Conservation (phyloP, 2,113 vertebrate genomes). For the Eubucco bourcierii region DNA sequence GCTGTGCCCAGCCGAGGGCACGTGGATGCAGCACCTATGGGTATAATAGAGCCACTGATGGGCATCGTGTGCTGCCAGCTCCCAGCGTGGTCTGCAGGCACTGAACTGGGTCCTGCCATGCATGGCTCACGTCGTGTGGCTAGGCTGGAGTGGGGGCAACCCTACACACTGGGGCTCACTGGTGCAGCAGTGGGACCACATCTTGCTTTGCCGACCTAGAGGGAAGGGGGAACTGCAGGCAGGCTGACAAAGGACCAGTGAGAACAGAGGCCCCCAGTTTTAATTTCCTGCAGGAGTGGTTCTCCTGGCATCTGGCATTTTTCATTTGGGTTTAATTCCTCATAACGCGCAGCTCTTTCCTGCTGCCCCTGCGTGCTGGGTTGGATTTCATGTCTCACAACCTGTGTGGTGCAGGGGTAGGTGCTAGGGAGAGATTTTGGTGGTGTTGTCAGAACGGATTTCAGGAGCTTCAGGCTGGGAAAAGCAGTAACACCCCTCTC, state of each 20-base stretch:
- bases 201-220: neutral
- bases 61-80: neutral
- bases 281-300: slow-evolving; percentile 30
- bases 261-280: neutral
- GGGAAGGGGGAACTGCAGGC: neutral
- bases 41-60: fast-evolving
- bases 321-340: slow-evolving; percentile 2
- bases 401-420: neutral
- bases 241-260: neutral
- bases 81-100: neutral
- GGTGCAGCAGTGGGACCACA: fast-evolving
- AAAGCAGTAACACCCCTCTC: neutral
- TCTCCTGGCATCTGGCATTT: neutral
- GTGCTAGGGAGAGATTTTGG: neutral
- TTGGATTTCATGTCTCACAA: neutral
- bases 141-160: neutral
- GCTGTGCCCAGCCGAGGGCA: neutral
- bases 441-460: neutral
- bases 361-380: no score
- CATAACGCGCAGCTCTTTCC: fast-evolving
- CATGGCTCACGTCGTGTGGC: fast-evolving
- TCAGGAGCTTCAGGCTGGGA: neutral
- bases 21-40: fast-evolving
- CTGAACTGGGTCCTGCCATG: fast-evolving
- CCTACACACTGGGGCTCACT: neutral